Evolutionary conservation across 53 echinoderm and acorn worm genomes (phyloP), one percentile per base, ranked within the genome.

Genomic region (Zoroaster sp.): DNA sequence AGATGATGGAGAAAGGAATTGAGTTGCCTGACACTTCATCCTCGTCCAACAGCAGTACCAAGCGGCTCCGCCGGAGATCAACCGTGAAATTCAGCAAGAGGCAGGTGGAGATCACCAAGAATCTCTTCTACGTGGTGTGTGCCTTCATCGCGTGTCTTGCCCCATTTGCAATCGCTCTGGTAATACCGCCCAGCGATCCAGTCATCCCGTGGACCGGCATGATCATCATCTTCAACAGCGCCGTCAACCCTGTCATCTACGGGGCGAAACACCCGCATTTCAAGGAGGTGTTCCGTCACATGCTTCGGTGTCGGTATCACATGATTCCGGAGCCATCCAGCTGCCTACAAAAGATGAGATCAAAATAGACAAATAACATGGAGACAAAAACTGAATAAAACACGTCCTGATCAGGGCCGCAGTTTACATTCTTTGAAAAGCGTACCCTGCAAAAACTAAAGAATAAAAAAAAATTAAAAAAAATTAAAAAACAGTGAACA

Each of bases 251-350:
- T 8, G 75, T 92, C 34, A 92, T 92, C 70, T 92, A 92, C 65
- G 92, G 88, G 5, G 83, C 82, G 69, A 92, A 89, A 55, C 92
- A 92, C 63, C 92, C 92, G 3, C 83, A 89, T 63, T 92, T 92
- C 71, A 92, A 85, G 85, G 77, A 69, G 34, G 92, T 92, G 65
- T 92, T 92, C 51, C 70, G 83, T 49, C 71, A 83, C 83, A 83
- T 83, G 71, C 40, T 83, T 35, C 69, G 83, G 70, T 83, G 83
- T 69, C 83, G 83, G n/a, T 83, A 71, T 35, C 52, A 83, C 83
- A 83, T 71, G 83, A 83, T 83, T 35, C 83, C 83, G 23, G 71
- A 83, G 9, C 83, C 83, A 12, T 83, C 83, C 34, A 23, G 71
- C 10, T 83, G 83, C 35, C 71, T 83, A 13, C 46, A 46, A 35